A percentile compares a stretch with the other conserved stretches of the same genome.
phyloP scores from a whole-genome alignment of 37 sponge, comb jelly and placozoan genomes.

The Lycopodina hypogea region DNA sequence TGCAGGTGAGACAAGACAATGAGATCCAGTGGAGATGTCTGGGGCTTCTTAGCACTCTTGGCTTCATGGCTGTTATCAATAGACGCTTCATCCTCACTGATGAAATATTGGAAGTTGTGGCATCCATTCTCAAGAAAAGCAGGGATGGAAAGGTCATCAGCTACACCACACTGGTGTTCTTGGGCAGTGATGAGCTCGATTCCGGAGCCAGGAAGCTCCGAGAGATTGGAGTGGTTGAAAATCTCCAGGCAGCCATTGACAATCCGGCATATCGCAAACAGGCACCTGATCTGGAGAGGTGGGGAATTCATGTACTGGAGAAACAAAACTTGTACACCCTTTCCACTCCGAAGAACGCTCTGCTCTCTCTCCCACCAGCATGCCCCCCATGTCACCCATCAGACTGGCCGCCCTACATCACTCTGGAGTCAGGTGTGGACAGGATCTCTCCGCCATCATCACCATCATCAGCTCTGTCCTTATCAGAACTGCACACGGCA shows the following conservation, averaged over 20 bases:
- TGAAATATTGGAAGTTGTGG: slow-evolving; percentile 29
- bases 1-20: slow-evolving; percentile 21
- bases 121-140: slow-evolving; percentile 25
- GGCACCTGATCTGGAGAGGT: slow-evolving; percentile 57
- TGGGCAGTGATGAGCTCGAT: slow-evolving; percentile 61
- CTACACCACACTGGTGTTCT: slow-evolving; percentile 59
- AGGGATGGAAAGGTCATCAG: slow-evolving; percentile 52
- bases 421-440: neutral
- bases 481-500: neutral
- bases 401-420: slow-evolving; percentile 26
- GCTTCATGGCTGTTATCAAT: slow-evolving; percentile 65
- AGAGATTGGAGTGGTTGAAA: slow-evolving; percentile 17
- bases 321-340: slow-evolving; percentile 64
- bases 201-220: slow-evolving; percentile 26
- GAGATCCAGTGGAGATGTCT: slow-evolving; percentile 70
- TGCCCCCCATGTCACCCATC: neutral
- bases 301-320: slow-evolving; percentile 65
- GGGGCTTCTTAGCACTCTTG: slow-evolving; percentile 64
- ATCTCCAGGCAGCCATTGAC: slow-evolving; percentile 25
- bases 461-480: neutral
- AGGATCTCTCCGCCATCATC: neutral
- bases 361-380: slow-evolving; percentile 1
- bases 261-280: slow-evolving; percentile 20
- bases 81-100: slow-evolving; percentile 42
- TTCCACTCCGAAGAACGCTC: neutral